phyloP scores from a whole-genome alignment of 2,113 vertebrate genomes.

The Pachycephala philippinensis region DNA sequence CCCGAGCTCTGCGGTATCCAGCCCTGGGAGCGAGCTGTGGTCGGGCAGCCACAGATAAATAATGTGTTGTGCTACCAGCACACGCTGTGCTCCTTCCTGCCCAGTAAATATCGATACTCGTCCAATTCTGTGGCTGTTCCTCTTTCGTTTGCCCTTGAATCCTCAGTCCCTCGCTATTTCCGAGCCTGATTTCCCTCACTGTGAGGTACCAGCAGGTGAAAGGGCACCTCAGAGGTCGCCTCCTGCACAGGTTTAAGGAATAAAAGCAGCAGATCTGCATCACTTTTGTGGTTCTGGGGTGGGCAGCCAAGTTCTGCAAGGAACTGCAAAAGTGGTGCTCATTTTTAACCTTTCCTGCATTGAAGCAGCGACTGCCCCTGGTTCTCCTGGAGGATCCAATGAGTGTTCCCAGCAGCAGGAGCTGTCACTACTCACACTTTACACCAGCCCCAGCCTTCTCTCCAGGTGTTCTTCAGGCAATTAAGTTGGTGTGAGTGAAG shows the following conservation, averaged over 20 bases:
- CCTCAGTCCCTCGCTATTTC: neutral
- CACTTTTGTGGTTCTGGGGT: fast-evolving
- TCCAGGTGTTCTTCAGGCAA: neutral
- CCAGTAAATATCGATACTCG: neutral
- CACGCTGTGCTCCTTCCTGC: neutral
- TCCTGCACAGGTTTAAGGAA: fast-evolving
- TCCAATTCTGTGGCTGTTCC: neutral
- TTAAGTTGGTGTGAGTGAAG: neutral
- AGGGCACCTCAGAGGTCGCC: neutral
- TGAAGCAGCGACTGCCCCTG: neutral
- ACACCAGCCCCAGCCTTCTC: neutral
- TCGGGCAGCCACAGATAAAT: neutral
- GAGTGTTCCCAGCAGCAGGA: neutral
- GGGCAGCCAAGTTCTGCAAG: neutral
- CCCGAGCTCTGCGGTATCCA: neutral
- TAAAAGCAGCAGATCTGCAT: neutral
- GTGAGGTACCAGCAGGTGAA: neutral
- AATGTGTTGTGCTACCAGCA: neutral
- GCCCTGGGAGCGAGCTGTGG: neutral
- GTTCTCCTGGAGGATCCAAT: neutral
- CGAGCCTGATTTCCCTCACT: neutral
- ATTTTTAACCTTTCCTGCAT: neutral
- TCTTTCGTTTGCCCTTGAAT: neutral
- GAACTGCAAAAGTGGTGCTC: neutral
- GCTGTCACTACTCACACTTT: neutral